Base-by-base conservation (phyloP, 2,797 vertebrate genomes). In the Alosa sapidissima region DNA sequence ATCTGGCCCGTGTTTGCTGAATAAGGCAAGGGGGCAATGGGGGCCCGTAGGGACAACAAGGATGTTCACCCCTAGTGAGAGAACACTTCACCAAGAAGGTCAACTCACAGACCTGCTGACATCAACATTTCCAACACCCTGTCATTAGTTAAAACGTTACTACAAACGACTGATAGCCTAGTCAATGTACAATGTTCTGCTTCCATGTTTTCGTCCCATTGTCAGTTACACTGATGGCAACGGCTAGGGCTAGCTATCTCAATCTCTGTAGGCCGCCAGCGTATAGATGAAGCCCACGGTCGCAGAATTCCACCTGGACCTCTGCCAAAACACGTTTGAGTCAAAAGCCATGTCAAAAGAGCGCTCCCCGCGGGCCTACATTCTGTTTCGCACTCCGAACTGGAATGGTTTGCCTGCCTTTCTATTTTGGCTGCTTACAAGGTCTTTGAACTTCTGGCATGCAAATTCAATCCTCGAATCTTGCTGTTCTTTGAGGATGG, bases 1-100 rank as follows among this genome's bases (percentile, higher is more conserved):
- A 81, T 88, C 88, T 89, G 86, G 81, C 58, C 68, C 81, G 55
- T 86, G 85, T 51, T 75, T 83, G 68, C 60, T 83, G 48, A 85
- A 88, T 58, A 82, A n/a, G 81, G 68, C 11, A 33, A n/a, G 54
- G 51, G 62, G 72, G 84, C 83, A 78, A 51, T 16, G 2, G 45
- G 51, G 60, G 78, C 54, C 16, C 21, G 81, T 52, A 36, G 21
- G 16, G 16, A 78, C 41, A 47, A 78, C 41, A 47, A 78, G 45
- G 68, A 47, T 78, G 41, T 78, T 45, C 5, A 5, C 72, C 72
- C 41, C 36, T 0, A 33, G 41, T 78, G 72, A 47, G n/a, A 68
- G 13, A 3, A 10, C 14, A 16, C 41, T 14, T 45, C 36, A 16
- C 33, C 68, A 14, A 75, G 28, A 47, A 47, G 72, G 72, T 78